Conservation (phyloP, 2,888 invertebrate genomes). For the Drosophila hamatofila region DNA sequence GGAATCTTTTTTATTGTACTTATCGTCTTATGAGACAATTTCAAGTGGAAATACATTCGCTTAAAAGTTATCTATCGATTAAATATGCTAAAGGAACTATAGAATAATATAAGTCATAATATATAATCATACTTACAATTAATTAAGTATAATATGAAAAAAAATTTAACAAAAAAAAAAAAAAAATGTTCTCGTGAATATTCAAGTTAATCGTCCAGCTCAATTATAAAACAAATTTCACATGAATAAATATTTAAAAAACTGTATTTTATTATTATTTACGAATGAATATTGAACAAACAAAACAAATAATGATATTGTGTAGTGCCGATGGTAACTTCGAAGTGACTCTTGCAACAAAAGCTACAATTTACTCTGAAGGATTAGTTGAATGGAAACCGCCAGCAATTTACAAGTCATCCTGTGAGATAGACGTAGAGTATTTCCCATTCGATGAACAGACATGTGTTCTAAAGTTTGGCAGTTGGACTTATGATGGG, state of each 20-base stretch:
- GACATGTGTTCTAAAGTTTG: conserved; percentile 98
- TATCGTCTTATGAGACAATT: not conserved
- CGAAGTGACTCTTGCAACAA: conserved; percentile 97
- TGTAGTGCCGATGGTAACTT: conserved; percentile 98
- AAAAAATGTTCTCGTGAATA: not conserved
- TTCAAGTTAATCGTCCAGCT: conserved; percentile 5
- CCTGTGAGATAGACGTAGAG: conserved; percentile 98
- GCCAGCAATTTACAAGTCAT: conserved; percentile 99
- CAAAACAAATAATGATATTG: conserved; percentile 63
- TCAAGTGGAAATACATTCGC: not conserved
- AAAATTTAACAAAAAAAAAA: not conserved
- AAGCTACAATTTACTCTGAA: conserved; percentile 95
- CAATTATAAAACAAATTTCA: not conserved
- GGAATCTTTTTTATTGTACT: not conserved
- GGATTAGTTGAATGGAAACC: conserved; percentile 98
- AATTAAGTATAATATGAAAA: not conserved
- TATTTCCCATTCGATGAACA: conserved; percentile 99
- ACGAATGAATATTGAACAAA: conserved; percentile 61
- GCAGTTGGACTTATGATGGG: conserved; percentile 99
- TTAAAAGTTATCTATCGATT: not conserved
- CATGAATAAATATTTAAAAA: conserved; percentile 15
- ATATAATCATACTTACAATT: not conserved
- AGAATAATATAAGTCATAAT: conserved; percentile 1
- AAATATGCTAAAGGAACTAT: not conserved
- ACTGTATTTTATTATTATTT: conserved; percentile 43